Conservation (phyloP, 2,797 vertebrate genomes). For the Catostomus latipinnis region DNA sequence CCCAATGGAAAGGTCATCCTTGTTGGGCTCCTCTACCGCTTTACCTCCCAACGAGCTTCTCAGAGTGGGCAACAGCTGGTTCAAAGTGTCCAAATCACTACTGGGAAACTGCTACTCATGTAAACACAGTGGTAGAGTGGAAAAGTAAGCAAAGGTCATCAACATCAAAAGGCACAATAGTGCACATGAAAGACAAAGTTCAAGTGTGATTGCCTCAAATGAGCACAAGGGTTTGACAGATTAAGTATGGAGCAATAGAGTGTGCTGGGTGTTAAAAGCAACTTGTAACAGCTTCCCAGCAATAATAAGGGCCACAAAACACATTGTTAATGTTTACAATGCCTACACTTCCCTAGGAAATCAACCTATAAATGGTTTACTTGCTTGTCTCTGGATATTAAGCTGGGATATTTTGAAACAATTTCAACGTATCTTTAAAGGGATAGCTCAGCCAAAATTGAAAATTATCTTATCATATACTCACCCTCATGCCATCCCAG, state of each 20-base stretch:
- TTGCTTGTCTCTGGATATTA: too few species aligned
- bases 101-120: conserved; percentile 76
- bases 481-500: too few species aligned
- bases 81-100: conserved; percentile 85
- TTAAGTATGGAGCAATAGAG: background rate
- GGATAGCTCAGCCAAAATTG: too few species aligned
- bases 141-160: conserved; percentile 58
- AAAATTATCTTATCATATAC: too few species aligned
- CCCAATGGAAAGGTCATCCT: conserved; percentile 71
- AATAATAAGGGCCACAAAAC: too few species aligned
- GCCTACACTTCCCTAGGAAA: too few species aligned
- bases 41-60: conserved; percentile 76
- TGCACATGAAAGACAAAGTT: conserved; percentile 65
- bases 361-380: too few species aligned
- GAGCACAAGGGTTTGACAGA: conserved; percentile 40
- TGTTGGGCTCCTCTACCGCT: conserved; percentile 61
- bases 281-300: too few species aligned
- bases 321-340: too few species aligned
- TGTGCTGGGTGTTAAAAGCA: conserved; percentile 15
- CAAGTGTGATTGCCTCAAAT: conserved; percentile 56
- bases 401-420: too few species aligned
- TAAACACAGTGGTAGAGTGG: conserved; percentile 36
- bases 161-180: conserved; percentile 68
- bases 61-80: conserved; percentile 84
- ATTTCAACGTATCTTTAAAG: too few species aligned